Base-by-base conservation (phyloP, 2,888 invertebrate genomes). In the Melolontha melolontha region DNA sequence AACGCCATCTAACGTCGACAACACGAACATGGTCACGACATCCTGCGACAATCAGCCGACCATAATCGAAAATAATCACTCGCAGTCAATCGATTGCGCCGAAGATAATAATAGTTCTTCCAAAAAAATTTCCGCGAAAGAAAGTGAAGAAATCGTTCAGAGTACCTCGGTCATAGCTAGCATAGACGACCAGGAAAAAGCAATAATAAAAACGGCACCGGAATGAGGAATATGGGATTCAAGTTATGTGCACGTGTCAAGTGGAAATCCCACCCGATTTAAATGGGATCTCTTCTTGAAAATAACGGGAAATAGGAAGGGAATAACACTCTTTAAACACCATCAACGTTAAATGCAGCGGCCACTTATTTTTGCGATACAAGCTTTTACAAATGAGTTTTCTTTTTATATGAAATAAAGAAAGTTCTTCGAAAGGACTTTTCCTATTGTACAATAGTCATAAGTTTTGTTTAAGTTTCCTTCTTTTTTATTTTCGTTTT, bases 181-280 rank as follows among this genome's bases (percentile, higher is more conserved):
- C 55, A 59, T 66, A 5, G 73, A 71, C 63, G 69, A 62, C 63
- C 67, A 70, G 64, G 72, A 71, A 67, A 68, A 68, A 70, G 71
- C 70, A 69, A 74, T 74, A 73, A 72, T 67, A 66, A 70, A 72
- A 69, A 73, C 68, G 66, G 72, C 69, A 64, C 71, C 73, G 47
- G 74, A 73, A 68, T 74, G 73, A 74, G 69, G 47, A 39, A 12
- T 7, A 8, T 34, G 16, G 17, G 27, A 27, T 49, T 51, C 5
- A 16, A 27, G 52, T 44, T 41, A 22, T 2, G 4, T 22, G 22
- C 22, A 22, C 22, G 22, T 22, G 22, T 22, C 22, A 22, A 22
- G 22, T 1, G 4, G 22, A 22, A 22, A 22, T 22, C 22, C 22
- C 22, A 22, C 2, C 4, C 22, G 22, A 22, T 22, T 22, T 22